Evolutionary conservation across 2,113 vertebrate species (phyloP).

Genomic region (Myodes glareolus): DNA sequence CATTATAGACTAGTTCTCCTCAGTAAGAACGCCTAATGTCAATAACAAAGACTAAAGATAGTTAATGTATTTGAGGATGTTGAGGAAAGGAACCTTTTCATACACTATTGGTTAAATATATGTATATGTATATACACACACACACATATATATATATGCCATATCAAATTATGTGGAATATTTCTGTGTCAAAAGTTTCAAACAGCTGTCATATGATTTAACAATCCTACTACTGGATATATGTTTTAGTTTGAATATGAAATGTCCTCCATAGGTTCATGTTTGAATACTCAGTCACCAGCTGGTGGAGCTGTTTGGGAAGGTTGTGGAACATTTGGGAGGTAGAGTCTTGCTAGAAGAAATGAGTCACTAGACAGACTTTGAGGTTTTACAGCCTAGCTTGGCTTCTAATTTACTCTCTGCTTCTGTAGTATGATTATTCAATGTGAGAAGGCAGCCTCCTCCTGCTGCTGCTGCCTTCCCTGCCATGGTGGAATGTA

Average conservation of each 20-base stretch:
- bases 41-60: not conserved
- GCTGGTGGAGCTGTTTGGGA: not conserved
- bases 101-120: not conserved
- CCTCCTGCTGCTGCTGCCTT: not conserved
- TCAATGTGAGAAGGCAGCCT: not conserved
- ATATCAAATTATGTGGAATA: not conserved
- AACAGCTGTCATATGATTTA: not conserved
- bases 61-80: not conserved
- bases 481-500: not conserved
- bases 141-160: no score
- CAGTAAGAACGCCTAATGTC: not conserved
- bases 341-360: no score
- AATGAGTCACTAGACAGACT: no score
- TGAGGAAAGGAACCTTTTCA: not conserved
- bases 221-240: not conserved
- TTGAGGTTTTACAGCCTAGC: not conserved
- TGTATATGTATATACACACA: no score
- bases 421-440: not conserved
- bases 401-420: not conserved
- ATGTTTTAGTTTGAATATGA: not conserved
- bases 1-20: not conserved
- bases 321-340: not conserved
- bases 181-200: not conserved
- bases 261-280: not conserved
- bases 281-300: not conserved